Percentiles rank a stretch among this genome's conserved stretches.
Evolutionary conservation across 2,888 invertebrate genomes (phyloP).

Genomic region (Eulithis prunata): DNA sequence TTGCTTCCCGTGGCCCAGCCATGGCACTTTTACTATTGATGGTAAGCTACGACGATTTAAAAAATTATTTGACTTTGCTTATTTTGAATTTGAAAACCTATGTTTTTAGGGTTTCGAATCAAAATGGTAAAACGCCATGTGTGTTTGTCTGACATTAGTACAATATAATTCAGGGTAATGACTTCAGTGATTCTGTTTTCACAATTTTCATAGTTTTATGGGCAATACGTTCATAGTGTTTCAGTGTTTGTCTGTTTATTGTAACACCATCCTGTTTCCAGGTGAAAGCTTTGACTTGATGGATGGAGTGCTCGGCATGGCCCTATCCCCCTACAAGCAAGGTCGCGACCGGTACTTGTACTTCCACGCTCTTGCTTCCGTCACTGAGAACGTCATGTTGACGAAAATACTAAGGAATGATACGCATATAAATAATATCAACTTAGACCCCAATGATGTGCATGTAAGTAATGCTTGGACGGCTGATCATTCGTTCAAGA

Average conservation of each 20-base stretch:
- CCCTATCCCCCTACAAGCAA: constrained; percentile 81
- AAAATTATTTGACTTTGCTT: not conserved
- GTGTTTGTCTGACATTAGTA: too few species aligned
- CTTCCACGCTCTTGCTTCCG: constrained; percentile 88
- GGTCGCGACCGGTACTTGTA: constrained; percentile 82
- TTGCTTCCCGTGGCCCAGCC: constrained; percentile 87
- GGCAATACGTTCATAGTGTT: not conserved
- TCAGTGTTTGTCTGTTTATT: not conserved
- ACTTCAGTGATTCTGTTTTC: too few species aligned
- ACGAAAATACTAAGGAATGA: constrained; percentile 86
- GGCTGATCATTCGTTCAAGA: too few species aligned
- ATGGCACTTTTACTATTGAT: constrained; percentile 86
- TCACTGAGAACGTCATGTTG: constrained; percentile 86
- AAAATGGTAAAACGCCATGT: too few species aligned
- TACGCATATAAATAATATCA: constrained; percentile 74
- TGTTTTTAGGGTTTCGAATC: too few species aligned
- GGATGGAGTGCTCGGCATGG: constrained; percentile 89
- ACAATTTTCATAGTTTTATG: too few species aligned
- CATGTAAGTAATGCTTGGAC: constrained; percentile 67
- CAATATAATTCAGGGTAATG: too few species aligned
- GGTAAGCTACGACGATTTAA: constrained; percentile 58
- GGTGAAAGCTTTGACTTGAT: constrained; percentile 88
- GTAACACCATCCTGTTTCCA: constrained; percentile 45
- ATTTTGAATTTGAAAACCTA: too few species aligned
- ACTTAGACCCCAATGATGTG: constrained; percentile 81